Base-by-base conservation (phyloP, 2,888 invertebrate species). In the Machimus rusticus region DNA sequence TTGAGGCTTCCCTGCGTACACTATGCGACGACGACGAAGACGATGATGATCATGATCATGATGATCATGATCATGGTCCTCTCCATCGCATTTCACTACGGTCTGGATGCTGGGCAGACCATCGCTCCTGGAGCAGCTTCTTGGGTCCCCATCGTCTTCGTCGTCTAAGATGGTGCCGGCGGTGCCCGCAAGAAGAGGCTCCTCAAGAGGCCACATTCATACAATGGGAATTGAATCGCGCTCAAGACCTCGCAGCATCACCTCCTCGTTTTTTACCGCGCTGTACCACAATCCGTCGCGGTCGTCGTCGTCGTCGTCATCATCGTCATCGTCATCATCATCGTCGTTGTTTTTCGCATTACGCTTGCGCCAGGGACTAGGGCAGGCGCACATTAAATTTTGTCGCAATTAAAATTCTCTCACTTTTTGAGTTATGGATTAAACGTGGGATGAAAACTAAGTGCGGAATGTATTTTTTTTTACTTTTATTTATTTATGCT, bases 401-500 rank as follows among this genome's bases (percentile, higher is more conserved):
- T 85, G 85, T 85, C 74, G 85, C 85, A 85, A 85, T 85, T 85
- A 85, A 85, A 85, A 85, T 85, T 85, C 85, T 85, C 85, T 85
- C 85, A 74, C 85, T 85, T 85, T 84, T 85, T 85, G 85, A 85
- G 74, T 85, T 85, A 85, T 85, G 85, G 85, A 85, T 85, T 43
- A 85, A 85, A 85, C 85, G 85, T 85, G 85, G 85, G 85, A 85
- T 85, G 85, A 28, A 39, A 74, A 74, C 74, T 85, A 85, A 85
- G 74, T 74, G 85, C 85, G 57, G 19, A 74, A 28, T 85, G 34
- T 9, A 16, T 74, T 57, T 85, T 43, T 43, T 85, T 12, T 19
- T 43, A 34, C 28, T 85, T 85, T 34, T 46, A 46, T 79, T 79
- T 55, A 8, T 55, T 55, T 19, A 55, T 55, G 16, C 34, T 55